These are phyloP conservation scores for Tetranychus piercei DNA, from an alignment of 2,888 invertebrate genomes.

Conservation along the genomic window DNA sequence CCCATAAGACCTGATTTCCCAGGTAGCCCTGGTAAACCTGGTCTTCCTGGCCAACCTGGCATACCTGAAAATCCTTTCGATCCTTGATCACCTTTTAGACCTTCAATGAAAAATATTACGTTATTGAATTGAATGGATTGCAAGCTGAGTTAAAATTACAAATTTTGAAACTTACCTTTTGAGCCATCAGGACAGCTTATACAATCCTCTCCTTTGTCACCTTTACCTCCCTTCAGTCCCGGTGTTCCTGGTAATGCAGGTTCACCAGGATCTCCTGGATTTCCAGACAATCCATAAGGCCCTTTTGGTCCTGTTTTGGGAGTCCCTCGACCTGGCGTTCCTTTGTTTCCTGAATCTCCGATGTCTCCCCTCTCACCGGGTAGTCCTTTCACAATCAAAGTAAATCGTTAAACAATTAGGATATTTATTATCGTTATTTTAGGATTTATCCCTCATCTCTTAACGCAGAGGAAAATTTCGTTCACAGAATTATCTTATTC, in stretches of 20 bases:
- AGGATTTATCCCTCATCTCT: no score
- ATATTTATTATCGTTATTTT: no score
- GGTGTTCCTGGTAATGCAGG: not conserved
- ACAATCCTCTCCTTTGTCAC: not conserved
- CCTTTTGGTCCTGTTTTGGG: not conserved
- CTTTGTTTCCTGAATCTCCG: not conserved
- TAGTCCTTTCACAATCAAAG: not conserved
- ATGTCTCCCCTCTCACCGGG: not conserved
- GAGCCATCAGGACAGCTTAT: not conserved
- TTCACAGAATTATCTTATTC: no score
- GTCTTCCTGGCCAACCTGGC: conserved; percentile 2
- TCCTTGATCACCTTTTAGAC: not conserved
- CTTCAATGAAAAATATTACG: not conserved
- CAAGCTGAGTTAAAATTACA: not conserved
- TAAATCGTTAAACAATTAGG: no score
- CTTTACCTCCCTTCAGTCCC: not conserved
- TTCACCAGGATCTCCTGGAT: not conserved
- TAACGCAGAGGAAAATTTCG: no score
- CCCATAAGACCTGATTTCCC: not conserved
- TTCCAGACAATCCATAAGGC: not conserved
- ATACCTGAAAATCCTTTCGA: not conserved
- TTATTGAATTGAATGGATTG: no score
- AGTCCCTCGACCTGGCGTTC: not conserved
- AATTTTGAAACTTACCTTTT: not conserved
- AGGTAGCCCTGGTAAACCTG: not conserved